Conservation (phyloP, 2,888 invertebrate species). For the Leuctra nigra region DNA sequence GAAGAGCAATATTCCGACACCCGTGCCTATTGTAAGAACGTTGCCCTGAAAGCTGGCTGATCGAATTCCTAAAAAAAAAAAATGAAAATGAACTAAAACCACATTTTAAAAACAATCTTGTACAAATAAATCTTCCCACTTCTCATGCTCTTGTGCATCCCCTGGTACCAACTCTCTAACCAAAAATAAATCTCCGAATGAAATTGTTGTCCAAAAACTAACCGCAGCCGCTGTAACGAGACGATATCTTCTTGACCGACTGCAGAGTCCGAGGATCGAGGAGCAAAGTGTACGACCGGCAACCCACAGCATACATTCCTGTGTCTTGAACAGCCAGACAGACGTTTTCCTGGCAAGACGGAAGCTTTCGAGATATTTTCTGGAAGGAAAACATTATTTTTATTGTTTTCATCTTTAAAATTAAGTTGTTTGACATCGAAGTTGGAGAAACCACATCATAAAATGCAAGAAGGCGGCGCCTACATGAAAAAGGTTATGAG, state of each 20-base stretch:
- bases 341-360: constrained; percentile 87
- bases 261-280: constrained; percentile 84
- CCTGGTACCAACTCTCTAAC: background rate
- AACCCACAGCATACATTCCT: constrained; percentile 89
- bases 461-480: too few relatives aligned
- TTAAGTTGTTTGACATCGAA: too few relatives aligned
- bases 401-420: too few relatives aligned
- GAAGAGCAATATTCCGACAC: constrained; percentile 85
- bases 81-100: background rate
- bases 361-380: constrained; percentile 78
- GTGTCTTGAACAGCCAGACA: constrained; percentile 83
- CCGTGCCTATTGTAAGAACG: constrained; percentile 89
- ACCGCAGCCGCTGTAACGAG: constrained; percentile 86
- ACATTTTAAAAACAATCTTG: background rate
- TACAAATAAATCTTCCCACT: too few relatives aligned
- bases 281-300: constrained; percentile 84
- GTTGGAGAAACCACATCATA: too few relatives aligned
- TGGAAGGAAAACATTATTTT: too few relatives aligned
- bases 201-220: constrained; percentile 27
- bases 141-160: too few relatives aligned
- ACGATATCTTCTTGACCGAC: constrained; percentile 70
- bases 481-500: too few relatives aligned
- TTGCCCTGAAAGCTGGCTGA: constrained; percentile 88
- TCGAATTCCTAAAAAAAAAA: constrained; percentile 50
- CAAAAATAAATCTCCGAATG: background rate